Evolutionary conservation across 2,888 invertebrate species (phyloP).

Genomic region (Vanessa cardui): DNA sequence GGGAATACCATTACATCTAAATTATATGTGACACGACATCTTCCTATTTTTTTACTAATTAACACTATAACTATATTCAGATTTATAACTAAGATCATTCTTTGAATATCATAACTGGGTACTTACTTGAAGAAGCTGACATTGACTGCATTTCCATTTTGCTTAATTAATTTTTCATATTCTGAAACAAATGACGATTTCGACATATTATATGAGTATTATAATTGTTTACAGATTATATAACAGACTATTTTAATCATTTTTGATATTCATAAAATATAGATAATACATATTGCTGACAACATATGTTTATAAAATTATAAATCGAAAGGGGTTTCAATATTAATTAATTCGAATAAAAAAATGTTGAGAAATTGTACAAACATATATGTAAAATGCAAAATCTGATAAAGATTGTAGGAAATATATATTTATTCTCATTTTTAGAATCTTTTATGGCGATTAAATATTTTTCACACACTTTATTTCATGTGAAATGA

Average conservation of each 20-base stretch:
- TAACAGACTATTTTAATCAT: no score
- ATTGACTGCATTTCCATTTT: constrained; percentile 60
- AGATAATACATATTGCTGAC: no score
- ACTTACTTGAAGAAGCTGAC: constrained; percentile 66
- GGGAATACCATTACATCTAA: constrained; percentile 59
- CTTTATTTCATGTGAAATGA: constrained; percentile 51
- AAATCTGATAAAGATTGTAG: no score
- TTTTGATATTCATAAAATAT: no score
- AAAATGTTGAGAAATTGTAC: no score
- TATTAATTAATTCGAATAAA: no score
- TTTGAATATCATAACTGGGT: background rate
- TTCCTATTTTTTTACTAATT: constrained; percentile 35
- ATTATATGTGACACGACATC: constrained; percentile 62
- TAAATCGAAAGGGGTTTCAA: no score
- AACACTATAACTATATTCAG: background rate
- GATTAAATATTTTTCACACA: constrained; percentile 47
- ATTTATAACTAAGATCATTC: no score
- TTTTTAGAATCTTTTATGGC: background rate
- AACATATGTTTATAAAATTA: no score
- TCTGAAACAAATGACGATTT: constrained; percentile 46
- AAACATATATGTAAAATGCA: no score
- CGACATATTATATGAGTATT: background rate
- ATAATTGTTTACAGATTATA: no score
- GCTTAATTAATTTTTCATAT: constrained; percentile 42
- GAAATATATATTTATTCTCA: background rate